Base-by-base conservation (phyloP, 64 coral and sea anemone species). In the Stylophora pistillata region DNA sequence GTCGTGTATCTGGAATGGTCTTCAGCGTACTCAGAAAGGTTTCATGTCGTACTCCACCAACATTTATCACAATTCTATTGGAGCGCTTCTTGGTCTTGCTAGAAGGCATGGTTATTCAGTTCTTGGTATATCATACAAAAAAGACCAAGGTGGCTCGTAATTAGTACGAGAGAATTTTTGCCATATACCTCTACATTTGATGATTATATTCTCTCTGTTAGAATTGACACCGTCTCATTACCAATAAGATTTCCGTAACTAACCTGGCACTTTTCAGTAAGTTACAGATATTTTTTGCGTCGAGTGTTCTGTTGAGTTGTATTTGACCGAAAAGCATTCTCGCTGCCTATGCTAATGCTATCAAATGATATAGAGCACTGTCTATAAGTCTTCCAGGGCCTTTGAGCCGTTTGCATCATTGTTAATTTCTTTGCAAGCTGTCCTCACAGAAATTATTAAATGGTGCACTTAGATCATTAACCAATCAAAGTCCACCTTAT, bases 1-100 rank as follows among this genome's bases (percentile, higher is more conserved):
- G 91, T 71, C 95, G 79, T n/a, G 95, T 93, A 76, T 97, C 95
- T 37, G 95, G 95, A 10, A 97, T 97, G 21, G 81, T 97, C 70
- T 78, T 86, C 3, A 97, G 55, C 0, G 95, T 97, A 27, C 91
- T 93, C 56, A 97, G 29, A 60, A 89, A 97, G 0, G 95, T 97
- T 57, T 97, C 95, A 18, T 97, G 95, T 27, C 77, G 88, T 56
- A 86, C 59, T 32, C 95, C 95, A 1, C 95, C 95, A n/a, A 97
- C 95, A 53, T 97, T 97, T 25, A 97, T 58, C 7, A 97, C 80
- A 32, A 97, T 81, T 74, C 89, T 78, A 77, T 91, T 97, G 23
- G 95, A 97, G 7, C 89, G 86, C 57, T 90, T 97, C 59, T 93
- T 92, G 15, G 20, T 59, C 55, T 89, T 93, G 13, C 77, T 79